These are phyloP conservation scores for Sinocyclocheilus anshuiensis DNA, from an alignment of 2,113 vertebrate species.

Conservation along the genomic window DNA sequence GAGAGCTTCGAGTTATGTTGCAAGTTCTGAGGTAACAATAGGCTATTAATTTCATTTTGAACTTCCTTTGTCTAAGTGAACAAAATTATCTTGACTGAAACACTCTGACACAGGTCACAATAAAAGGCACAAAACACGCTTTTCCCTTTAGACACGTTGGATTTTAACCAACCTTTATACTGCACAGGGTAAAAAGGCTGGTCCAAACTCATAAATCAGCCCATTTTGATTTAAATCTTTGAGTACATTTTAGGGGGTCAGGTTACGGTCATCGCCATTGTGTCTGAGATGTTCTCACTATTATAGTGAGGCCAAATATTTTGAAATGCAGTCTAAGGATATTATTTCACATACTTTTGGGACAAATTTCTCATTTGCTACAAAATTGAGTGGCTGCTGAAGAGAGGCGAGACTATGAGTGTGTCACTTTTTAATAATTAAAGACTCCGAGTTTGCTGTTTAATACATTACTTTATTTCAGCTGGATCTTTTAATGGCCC, in stretches of 20 bases:
- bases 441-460: neutral
- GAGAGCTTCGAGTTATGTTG: neutral
- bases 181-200: neutral
- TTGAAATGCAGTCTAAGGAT: neutral
- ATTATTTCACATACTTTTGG: conserved; percentile 1
- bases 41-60: neutral
- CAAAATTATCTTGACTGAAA: neutral
- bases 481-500: neutral
- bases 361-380: neutral
- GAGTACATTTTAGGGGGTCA: neutral
- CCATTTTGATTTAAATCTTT: neutral
- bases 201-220: neutral
- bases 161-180: neutral
- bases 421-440: neutral
- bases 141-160: neutral
- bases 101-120: neutral
- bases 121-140: neutral
- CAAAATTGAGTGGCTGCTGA: neutral
- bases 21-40: neutral
- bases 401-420: neutral
- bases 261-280: neutral
- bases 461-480: neutral
- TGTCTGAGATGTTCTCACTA: neutral
- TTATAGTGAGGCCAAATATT: neutral
- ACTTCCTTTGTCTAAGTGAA: neutral